phyloP scores from a whole-genome alignment of 1,140 invertebrate genomes.

The Drosophila setifemur region DNA sequence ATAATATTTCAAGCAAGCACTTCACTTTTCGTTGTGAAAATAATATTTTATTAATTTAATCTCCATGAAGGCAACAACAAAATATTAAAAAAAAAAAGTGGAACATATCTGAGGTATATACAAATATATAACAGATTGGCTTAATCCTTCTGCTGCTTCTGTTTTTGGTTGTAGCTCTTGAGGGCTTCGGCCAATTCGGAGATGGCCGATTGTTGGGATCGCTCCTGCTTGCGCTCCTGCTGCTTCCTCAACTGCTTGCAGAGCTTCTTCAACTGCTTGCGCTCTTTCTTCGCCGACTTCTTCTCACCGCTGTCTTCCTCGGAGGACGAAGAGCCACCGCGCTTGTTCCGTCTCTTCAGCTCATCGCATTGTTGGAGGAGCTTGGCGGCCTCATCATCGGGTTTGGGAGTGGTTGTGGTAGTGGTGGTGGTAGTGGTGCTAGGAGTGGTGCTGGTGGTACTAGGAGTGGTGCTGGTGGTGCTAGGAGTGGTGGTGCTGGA shows the following conservation, averaged over 20 bases:
- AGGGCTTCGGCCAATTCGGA: conserved; percentile 46
- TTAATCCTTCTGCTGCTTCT: conserved; percentile 30
- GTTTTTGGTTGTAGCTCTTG: conserved; percentile 28
- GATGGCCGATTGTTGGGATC: conserved; percentile 12
- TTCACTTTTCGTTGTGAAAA: not conserved
- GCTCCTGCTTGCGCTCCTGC: conserved; percentile 47
- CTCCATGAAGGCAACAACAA: too few relatives aligned
- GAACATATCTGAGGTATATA: not conserved
- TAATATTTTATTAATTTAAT: not conserved
- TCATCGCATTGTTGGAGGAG: conserved; percentile 55
- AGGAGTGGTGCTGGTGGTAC: not conserved
- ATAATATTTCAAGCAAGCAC: too few relatives aligned
- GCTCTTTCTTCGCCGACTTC: conserved; percentile 53
- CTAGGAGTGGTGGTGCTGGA: not conserved
- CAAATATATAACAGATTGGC: too few relatives aligned
- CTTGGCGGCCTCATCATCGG: conserved; percentile 30
- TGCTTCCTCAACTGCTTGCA: conserved; percentile 59
- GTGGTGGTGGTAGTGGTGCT: conserved; percentile 1
- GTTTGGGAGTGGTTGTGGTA: conserved; percentile 36
- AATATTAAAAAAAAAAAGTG: conserved; percentile 15
- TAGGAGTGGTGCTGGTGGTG: not conserved
- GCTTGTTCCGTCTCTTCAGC: conserved; percentile 48
- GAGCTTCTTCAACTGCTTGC: conserved; percentile 70
- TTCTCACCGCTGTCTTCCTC: conserved; percentile 59
- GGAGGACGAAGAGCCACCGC: conserved; percentile 48